Evolutionary conservation across 2,888 invertebrate genomes (phyloP).

Genomic region (Mythimna vitellina): DNA sequence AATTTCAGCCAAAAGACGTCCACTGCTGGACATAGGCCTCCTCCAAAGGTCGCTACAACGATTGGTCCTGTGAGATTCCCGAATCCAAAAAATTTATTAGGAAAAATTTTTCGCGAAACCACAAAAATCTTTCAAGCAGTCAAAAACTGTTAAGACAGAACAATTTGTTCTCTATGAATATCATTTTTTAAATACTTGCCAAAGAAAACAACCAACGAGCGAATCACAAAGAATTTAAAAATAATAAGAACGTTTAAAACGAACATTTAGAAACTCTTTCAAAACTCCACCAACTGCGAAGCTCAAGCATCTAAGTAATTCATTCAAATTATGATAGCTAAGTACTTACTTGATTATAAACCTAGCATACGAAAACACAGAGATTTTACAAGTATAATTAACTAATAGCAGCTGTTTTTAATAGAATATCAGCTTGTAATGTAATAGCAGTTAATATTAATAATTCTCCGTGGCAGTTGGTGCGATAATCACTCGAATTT

Average conservation of each 20-base stretch:
- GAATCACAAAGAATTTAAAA: not conserved
- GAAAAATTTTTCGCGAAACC: no score
- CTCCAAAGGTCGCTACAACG: no score
- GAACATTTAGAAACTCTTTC: not conserved
- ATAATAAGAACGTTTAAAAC: not conserved
- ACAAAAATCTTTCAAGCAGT: not conserved
- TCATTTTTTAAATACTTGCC: not conserved
- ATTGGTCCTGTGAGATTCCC: no score
- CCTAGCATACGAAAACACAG: not conserved
- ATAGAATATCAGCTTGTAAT: conserved; percentile 7
- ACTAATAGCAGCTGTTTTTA: conserved; percentile 1
- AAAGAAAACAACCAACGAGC: not conserved
- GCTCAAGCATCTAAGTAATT: not conserved
- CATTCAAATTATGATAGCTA: conserved; percentile 12
- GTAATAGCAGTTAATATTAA: not conserved
- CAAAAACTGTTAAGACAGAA: not conserved
- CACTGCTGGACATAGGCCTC: no score
- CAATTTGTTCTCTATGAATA: not conserved
- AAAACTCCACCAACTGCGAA: not conserved
- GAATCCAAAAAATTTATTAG: not conserved
- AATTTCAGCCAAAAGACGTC: no score
- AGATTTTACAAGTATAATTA: conserved; percentile 12
- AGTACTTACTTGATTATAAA: not conserved
- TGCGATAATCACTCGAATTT: no score
- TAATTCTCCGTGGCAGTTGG: not conserved